These are phyloP conservation scores for Unio delphinus DNA, from an alignment of 2,888 invertebrate genomes.

Conservation along the genomic window DNA sequence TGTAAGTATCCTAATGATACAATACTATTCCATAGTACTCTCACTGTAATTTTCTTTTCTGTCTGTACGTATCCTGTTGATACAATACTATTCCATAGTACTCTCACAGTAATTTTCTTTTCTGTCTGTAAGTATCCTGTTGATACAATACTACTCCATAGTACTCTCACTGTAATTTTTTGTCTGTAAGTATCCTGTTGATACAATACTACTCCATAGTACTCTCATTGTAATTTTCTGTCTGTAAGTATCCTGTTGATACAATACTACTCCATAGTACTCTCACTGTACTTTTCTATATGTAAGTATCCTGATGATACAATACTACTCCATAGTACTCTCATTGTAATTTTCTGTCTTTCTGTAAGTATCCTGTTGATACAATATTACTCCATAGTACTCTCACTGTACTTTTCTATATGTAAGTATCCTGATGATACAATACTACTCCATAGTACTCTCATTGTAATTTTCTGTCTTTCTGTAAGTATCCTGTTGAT, in stretches of 20 bases:
- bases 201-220: no score
- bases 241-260: slow-evolving; percentile 77
- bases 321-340: no score
- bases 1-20: slow-evolving; percentile 75
- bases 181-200: slow-evolving; percentile 79
- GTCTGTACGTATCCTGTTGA: slow-evolving; percentile 77
- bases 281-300: slow-evolving; percentile 74
- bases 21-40: no score
- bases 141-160: no score
- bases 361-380: slow-evolving; percentile 77
- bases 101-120: slow-evolving; percentile 80
- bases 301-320: slow-evolving; percentile 75
- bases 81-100: no score
- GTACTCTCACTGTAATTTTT: slow-evolving; percentile 78
- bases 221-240: slow-evolving; percentile 79
- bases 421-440: slow-evolving; percentile 75
- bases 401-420: slow-evolving; percentile 81
- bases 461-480: slow-evolving; percentile 74
- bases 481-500: slow-evolving; percentile 77
- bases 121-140: slow-evolving; percentile 79
- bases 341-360: slow-evolving; percentile 82
- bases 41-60: slow-evolving; percentile 83
- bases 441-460: no score
- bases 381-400: no score
- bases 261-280: no score